These are phyloP conservation scores for Sepiola atlantica DNA, from an alignment of 2,888 invertebrate genomes.

Conservation along the genomic window DNA sequence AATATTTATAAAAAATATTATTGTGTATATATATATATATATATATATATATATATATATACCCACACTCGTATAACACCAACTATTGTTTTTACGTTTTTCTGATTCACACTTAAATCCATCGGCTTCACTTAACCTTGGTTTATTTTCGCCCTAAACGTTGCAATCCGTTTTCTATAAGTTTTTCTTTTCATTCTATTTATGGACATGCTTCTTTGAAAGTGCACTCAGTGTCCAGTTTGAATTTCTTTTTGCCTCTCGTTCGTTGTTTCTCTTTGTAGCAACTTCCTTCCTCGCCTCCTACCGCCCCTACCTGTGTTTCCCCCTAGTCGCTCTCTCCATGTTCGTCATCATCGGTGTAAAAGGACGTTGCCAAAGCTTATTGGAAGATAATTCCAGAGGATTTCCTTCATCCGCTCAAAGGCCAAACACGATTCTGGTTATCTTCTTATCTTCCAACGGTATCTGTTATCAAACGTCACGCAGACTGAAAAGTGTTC, in stretches of 20 bases:
- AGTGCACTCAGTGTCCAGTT: background rate
- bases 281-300: background rate
- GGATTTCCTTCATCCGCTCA: background rate
- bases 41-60: too few relatives aligned
- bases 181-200: background rate
- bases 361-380: background rate
- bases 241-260: background rate
- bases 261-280: background rate
- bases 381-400: background rate
- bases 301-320: too few relatives aligned
- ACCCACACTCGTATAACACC: too few relatives aligned
- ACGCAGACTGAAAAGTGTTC: background rate
- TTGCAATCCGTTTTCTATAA: too few relatives aligned
- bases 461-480: background rate
- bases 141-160: too few relatives aligned
- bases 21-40: too few relatives aligned
- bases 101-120: too few relatives aligned
- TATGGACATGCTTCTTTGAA: background rate
- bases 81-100: too few relatives aligned
- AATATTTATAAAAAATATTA: too few relatives aligned
- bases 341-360: background rate
- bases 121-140: too few relatives aligned
- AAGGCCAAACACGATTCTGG: background rate
- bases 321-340: background rate
- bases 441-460: background rate